Base-by-base conservation (phyloP, 2,888 invertebrate genomes). In the Amphipyra berbera region DNA sequence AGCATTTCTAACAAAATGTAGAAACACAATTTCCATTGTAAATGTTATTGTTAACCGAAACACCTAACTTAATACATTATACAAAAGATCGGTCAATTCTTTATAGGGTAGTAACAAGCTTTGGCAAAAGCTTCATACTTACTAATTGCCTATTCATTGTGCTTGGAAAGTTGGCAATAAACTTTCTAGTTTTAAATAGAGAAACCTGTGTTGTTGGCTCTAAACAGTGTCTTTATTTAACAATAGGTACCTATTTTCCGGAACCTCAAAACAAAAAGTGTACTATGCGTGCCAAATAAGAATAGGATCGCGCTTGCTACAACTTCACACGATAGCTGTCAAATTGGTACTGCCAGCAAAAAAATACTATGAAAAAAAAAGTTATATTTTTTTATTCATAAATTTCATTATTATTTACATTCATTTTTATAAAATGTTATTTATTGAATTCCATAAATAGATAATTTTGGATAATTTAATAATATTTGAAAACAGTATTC, bases 141-240 rank as follows among this genome's bases (percentile, higher is more conserved):
- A 45, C 56, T 63, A 57, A 68, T 68, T 64, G 49, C 53, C 33
- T 64, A 57, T 68, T 42, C 56, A 68, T 63, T 63, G 64, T 53
- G 48, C 38, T 64, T 53, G 49, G 72, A 68, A 68, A 71, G 72
- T 68, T 64, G 27, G 53, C 35, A 53, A 57, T 64, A 71, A 57
- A 71, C 53, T 68, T 53, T 64, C 64, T 57, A 57, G 41, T 54
- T 64, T 71, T 54, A 54, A 71, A 53, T 41, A 45, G 48, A 57
- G 57, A 68, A 70, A 57, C 33, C 42, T 8, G 9, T 44, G 30
- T 68, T 69, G 8, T 61, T 40, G 41, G 14, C 27, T 33, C 44
- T 69, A 53, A 56, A 38, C 8, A 42, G 37, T 46, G n/a, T 47
- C 33, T 53, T 33, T 41, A 63, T 68, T 44, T 52, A 30, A 8